Evolutionary conservation across 2,888 invertebrate genomes (phyloP), one percentile per base, ranked within the genome.

Genomic region (Hirudinaria manillensis): DNA sequence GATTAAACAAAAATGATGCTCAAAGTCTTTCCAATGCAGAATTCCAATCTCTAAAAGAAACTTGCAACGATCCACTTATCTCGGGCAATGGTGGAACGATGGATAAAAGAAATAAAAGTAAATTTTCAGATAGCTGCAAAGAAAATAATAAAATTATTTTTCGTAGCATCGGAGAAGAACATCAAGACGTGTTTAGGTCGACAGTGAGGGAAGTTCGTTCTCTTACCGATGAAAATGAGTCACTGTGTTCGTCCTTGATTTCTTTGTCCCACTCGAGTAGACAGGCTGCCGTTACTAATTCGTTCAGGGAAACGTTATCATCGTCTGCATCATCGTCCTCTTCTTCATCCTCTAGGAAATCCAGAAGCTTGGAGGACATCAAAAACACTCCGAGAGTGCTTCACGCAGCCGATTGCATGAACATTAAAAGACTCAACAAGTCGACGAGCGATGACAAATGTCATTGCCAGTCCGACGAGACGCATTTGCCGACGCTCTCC

Each of bases 281-380:
- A 29, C 61, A 7, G 21, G 24, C 61, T 27, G 24, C 61, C 1
- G 61, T 10, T 29, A 19, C 29, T 29, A 61, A 61, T 29, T 61
- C 61, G 10, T 29, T 61, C 61, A 61, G 24, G 61, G 61, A 61
- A 27, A 10, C 61, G 19, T 61, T 61, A 61, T 61, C 61, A 24
- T 61, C 61, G 10, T 61, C 61, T 29, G 29, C 61, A 27, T 61
- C 61, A n/a, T 68, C 68, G 10, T 68, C 68, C 6, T n/a, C 68
- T 36, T 34, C 32, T 13, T 24, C n/a, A 29, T 68, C 21, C 6
- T 68, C 68, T 4, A 68, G 84, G 34, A 85, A 84, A 79, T 83
- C 84, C 3, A 81, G 84, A 65, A 84, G 84, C 77, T 79, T 84
- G 66, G 85, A 85, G 72, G 83, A 85, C 77, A 84, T 84, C 72